phyloP scores from a whole-genome alignment of 2,113 vertebrate species.

The Castor canadensis region DNA sequence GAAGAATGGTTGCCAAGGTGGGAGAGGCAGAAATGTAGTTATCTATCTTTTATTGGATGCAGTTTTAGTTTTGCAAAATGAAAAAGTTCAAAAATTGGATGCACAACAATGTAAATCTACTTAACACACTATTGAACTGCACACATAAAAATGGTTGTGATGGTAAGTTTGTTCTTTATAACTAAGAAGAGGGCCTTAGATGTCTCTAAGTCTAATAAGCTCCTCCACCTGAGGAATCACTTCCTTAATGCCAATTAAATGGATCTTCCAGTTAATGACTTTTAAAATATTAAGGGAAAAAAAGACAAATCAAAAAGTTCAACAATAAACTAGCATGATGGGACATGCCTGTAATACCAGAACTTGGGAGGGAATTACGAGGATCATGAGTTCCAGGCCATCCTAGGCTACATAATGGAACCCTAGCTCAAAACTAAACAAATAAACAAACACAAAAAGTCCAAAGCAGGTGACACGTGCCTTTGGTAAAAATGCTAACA shows the following conservation, averaged over 20 bases:
- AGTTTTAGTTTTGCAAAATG: background rate
- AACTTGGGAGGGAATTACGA: background rate
- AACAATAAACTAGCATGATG: too few relatives aligned
- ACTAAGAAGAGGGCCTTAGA: background rate
- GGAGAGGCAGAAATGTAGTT: too few relatives aligned
- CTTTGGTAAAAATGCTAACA: background rate
- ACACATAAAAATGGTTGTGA: background rate
- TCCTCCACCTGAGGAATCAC: background rate
- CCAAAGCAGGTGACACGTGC: background rate
- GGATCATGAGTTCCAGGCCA: background rate
- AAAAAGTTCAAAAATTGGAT: background rate
- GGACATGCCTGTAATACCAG: too few relatives aligned
- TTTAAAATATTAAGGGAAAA: background rate
- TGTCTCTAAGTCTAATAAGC: background rate
- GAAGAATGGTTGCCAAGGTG: too few relatives aligned
- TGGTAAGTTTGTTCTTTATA: background rate
- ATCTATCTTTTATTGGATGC: background rate
- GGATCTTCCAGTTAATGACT: background rate
- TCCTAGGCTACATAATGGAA: background rate
- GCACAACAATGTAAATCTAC: background rate
- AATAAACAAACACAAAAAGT: background rate
- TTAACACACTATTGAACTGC: background rate
- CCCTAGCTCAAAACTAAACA: background rate
- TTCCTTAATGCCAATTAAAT: background rate
- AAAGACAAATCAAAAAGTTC: background rate